Evolutionary conservation across 2,797 vertebrate genomes (phyloP).

Genomic region (Sebastes oblongus): DNA sequence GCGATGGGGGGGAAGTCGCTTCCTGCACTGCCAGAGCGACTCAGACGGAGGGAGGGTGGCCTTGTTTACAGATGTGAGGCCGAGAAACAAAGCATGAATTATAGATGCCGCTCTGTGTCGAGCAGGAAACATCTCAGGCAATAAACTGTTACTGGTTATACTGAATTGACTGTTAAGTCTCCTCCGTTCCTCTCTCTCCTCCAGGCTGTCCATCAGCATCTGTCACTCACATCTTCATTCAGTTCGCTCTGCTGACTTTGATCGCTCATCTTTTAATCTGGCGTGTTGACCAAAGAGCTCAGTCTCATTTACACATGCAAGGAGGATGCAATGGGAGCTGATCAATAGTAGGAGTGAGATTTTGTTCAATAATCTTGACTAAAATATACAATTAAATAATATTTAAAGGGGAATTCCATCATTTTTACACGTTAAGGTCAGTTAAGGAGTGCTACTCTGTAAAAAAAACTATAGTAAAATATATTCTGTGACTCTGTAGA

Average conservation of each 20-base stretch:
- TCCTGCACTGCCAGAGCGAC: neutral
- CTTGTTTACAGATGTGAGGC: constrained; percentile 51
- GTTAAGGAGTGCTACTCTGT: neutral
- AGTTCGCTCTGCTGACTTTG: neutral
- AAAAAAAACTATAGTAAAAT: too few relatives aligned
- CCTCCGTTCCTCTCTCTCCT: neutral
- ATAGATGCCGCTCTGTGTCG: constrained; percentile 37
- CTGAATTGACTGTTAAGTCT: neutral
- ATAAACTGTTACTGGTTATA: neutral
- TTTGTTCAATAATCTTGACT: neutral
- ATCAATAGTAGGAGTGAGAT: neutral
- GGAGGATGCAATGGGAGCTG: neutral
- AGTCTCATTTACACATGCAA: neutral
- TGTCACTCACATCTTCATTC: neutral
- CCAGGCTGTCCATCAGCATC: neutral
- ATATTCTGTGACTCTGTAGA: too few relatives aligned
- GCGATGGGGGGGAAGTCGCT: neutral
- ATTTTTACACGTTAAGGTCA: too few relatives aligned
- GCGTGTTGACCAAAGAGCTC: neutral
- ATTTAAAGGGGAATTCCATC: neutral
- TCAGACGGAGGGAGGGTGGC: neutral
- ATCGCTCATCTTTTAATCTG: neutral
- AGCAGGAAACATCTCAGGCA: constrained; percentile 15
- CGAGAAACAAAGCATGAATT: constrained; percentile 46
- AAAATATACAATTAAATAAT: neutral